These are phyloP conservation scores for Zenarchopterus dispar DNA, from an alignment of 2,797 vertebrate species.

Conservation along the genomic window DNA sequence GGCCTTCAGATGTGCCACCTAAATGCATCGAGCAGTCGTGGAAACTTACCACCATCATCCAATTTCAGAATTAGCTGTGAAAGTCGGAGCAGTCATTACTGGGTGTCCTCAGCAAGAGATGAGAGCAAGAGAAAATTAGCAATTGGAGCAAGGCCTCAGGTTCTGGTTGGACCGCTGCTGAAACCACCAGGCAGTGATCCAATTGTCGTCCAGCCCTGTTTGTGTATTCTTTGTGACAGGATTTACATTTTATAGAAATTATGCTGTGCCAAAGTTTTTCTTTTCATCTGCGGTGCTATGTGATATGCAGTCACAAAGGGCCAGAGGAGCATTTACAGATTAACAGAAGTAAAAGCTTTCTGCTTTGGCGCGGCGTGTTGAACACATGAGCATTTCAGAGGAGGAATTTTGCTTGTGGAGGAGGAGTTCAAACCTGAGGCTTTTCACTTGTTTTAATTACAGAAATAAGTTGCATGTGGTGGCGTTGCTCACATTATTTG, in stretches of 20 bases:
- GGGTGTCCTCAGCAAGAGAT: slow-evolving; percentile 37
- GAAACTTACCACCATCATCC: neutral
- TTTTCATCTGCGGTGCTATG: slow-evolving; percentile 18
- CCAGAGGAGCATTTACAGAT: slow-evolving; percentile 23
- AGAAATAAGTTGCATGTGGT: slow-evolving; percentile 52
- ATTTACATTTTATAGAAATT: slow-evolving; percentile 31
- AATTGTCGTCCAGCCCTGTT: slow-evolving; percentile 22
- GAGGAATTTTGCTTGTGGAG: slow-evolving; percentile 25
- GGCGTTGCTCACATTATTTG: slow-evolving; percentile 34
- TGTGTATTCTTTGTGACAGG: slow-evolving; percentile 13
- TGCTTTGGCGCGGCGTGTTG: slow-evolving; percentile 10
- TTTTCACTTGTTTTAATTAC: slow-evolving; percentile 63
- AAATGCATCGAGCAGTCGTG: slow-evolving; percentile 13
- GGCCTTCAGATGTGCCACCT: slow-evolving; percentile 19
- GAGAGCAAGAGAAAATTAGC: slow-evolving; percentile 39
- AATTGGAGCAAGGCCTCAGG: slow-evolving; percentile 40
- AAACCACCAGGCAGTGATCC: slow-evolving; percentile 35
- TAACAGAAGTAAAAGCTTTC: slow-evolving; percentile 22
- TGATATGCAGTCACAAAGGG: slow-evolving; percentile 19
- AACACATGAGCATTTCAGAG: slow-evolving; percentile 26
- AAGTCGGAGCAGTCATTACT: neutral
- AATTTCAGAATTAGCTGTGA: slow-evolving; percentile 13
- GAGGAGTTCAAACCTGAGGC: slow-evolving; percentile 29
- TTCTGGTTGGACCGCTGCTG: slow-evolving; percentile 32
- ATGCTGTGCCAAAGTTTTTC: slow-evolving; percentile 21